A percentile compares a stretch with the other conserved stretches of the same genome.
phyloP scores from a whole-genome alignment of 1,140 invertebrate species.

The Sesamia nonagrioides region DNA sequence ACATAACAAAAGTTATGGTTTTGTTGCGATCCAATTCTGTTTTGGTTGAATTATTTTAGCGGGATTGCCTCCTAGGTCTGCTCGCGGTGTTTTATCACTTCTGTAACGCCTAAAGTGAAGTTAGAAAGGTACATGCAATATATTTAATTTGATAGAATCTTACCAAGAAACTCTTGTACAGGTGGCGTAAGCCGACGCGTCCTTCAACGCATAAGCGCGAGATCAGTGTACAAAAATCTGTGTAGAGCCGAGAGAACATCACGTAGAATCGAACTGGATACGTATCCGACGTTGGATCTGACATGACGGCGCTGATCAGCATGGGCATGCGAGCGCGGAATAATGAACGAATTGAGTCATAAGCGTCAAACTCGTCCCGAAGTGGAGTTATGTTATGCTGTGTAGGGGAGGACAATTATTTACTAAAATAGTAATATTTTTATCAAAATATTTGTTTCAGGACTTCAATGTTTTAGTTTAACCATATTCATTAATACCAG shows the following conservation, averaged over 20 bases:
- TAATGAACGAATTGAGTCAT: slow-evolving; percentile 61
- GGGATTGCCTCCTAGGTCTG: no score
- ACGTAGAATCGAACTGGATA: slow-evolving; percentile 63
- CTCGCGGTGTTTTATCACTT: no score
- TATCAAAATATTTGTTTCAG: neutral
- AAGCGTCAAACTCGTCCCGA: slow-evolving; percentile 58
- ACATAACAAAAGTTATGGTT: no score
- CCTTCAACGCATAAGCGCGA: slow-evolving; percentile 62
- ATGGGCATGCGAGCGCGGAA: slow-evolving; percentile 59
- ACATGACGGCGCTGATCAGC: slow-evolving; percentile 58
- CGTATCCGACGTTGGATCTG: slow-evolving; percentile 32
- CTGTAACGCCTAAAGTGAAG: no score
- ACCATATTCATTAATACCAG: no score
- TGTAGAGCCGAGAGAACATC: slow-evolving; percentile 61
- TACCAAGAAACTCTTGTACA: slow-evolving; percentile 64
- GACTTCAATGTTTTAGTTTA: no score
- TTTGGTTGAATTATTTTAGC: no score
- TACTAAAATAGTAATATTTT: no score
- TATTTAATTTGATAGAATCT: slow-evolving; percentile 9
- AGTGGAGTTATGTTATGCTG: slow-evolving; percentile 56
- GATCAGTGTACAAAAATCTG: slow-evolving; percentile 66
- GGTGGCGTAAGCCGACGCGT: slow-evolving; percentile 55
- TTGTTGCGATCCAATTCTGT: no score
- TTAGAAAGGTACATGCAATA: no score
- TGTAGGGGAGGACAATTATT: neutral